These are phyloP conservation scores for Triops cancriformis DNA, from an alignment of 1,140 invertebrate species.

Conservation along the genomic window DNA sequence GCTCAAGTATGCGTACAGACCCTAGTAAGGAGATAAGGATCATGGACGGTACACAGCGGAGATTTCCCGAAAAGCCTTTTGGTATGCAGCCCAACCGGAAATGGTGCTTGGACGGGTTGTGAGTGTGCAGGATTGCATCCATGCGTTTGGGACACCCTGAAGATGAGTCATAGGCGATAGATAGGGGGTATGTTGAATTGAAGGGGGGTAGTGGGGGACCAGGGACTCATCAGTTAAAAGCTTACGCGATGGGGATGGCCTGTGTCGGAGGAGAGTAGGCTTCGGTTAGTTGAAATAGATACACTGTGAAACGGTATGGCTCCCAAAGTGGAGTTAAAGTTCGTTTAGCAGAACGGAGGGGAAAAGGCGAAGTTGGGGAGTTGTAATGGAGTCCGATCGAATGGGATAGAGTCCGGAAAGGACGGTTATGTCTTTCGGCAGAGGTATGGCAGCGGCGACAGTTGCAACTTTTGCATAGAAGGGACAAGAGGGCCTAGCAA, in stretches of 20 bases:
- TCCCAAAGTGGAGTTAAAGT: background rate
- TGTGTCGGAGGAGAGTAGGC: background rate
- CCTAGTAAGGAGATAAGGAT: background rate
- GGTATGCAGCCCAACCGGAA: background rate
- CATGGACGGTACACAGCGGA: background rate
- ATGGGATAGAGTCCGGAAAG: background rate
- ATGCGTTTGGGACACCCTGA: background rate
- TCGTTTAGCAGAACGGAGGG: background rate
- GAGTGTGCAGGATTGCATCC: background rate
- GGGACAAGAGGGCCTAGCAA: background rate
- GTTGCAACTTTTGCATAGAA: background rate
- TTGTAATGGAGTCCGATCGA: background rate
- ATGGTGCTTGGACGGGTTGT: background rate
- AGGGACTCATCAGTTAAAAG: background rate
- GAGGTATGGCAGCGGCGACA: background rate
- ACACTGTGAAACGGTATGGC: background rate
- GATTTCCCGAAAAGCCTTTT: background rate
- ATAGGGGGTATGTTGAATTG: background rate
- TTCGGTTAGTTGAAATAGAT: background rate
- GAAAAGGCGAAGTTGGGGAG: background rate
- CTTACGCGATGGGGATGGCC: background rate
- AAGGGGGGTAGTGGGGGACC: background rate
- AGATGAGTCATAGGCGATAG: background rate
- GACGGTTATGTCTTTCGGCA: background rate
- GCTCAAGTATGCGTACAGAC: background rate